These are phyloP conservation scores for Dendronephthya gigantea DNA, from an alignment of 64 coral and sea anemone genomes.

Conservation along the genomic window DNA sequence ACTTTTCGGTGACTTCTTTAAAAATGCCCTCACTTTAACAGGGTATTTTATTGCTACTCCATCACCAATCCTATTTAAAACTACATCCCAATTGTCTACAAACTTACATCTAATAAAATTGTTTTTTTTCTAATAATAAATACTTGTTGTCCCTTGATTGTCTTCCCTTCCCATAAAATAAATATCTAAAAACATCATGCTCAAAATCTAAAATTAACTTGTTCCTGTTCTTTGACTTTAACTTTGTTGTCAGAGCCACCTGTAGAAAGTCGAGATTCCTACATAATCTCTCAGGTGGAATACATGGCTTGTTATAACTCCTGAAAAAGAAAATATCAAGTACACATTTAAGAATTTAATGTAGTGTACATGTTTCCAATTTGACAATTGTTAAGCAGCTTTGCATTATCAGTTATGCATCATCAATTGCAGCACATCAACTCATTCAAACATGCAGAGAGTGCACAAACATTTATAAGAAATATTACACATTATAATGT, in stretches of 20 bases:
- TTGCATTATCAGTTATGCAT: too few species aligned
- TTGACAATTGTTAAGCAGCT: too few species aligned
- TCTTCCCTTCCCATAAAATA: constrained; percentile 44
- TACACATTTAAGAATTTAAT: too few species aligned
- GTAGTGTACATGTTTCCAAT: too few species aligned
- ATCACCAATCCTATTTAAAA: constrained; percentile 26
- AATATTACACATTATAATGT: too few species aligned
- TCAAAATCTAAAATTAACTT: constrained; percentile 31
- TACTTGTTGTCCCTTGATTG: constrained; percentile 25
- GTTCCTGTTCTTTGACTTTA: background rate
- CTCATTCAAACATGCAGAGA: background rate
- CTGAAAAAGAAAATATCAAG: too few species aligned
- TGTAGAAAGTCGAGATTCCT: background rate
- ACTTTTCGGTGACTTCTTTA: constrained; percentile 16
- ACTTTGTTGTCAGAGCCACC: background rate
- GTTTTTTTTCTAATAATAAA: background rate
- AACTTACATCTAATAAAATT: constrained; percentile 31
- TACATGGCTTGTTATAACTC: background rate
- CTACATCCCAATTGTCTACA: constrained; percentile 27
- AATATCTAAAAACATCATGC: constrained; percentile 36
- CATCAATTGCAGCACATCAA: too few species aligned
- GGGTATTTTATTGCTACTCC: constrained; percentile 23
- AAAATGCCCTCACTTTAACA: constrained; percentile 20
- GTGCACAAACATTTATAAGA: too few species aligned
- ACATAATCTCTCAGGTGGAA: background rate